phyloP scores from a whole-genome alignment of 1,140 invertebrate genomes.

The Chelonus insularis region DNA sequence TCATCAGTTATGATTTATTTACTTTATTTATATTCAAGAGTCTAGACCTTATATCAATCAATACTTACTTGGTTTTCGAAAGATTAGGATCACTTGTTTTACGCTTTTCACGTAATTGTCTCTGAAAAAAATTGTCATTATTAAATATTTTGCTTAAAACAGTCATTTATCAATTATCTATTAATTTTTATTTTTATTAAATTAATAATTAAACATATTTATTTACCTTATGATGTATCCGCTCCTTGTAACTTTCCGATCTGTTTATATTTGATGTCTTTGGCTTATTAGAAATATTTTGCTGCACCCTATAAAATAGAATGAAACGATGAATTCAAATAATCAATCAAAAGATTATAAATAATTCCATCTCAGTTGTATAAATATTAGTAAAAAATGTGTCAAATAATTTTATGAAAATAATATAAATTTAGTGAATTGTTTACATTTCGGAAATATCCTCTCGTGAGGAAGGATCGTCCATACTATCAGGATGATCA shows the following conservation, averaged over 20 bases:
- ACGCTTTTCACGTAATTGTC: conserved; percentile 68
- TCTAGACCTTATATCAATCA: background rate
- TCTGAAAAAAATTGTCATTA: conserved; percentile 57
- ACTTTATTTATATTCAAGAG: conserved; percentile 1
- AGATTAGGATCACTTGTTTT: conserved; percentile 77
- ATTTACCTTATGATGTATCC: conserved; percentile 64
- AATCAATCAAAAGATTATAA: conserved; percentile 33
- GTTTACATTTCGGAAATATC: conserved; percentile 59
- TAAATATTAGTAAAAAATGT: background rate
- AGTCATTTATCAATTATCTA: background rate
- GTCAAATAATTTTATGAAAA: conserved; percentile 6
- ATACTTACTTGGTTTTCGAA: conserved; percentile 69
- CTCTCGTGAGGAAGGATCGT: conserved; percentile 55
- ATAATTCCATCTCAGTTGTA: background rate
- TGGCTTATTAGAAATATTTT: conserved; percentile 61
- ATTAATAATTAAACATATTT: background rate
- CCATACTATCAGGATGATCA: conserved; percentile 55
- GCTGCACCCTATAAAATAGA: conserved; percentile 52
- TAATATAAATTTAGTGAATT: conserved; percentile 1
- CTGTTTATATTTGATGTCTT: conserved; percentile 64
- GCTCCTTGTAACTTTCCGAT: conserved; percentile 68
- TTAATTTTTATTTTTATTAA: background rate
- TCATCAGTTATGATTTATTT: conserved; percentile 8
- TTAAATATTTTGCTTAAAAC: too few species aligned
- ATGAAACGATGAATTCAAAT: conserved; percentile 33